Base-by-base conservation (phyloP, 2,113 vertebrate genomes). In the Tyrannus savana region DNA sequence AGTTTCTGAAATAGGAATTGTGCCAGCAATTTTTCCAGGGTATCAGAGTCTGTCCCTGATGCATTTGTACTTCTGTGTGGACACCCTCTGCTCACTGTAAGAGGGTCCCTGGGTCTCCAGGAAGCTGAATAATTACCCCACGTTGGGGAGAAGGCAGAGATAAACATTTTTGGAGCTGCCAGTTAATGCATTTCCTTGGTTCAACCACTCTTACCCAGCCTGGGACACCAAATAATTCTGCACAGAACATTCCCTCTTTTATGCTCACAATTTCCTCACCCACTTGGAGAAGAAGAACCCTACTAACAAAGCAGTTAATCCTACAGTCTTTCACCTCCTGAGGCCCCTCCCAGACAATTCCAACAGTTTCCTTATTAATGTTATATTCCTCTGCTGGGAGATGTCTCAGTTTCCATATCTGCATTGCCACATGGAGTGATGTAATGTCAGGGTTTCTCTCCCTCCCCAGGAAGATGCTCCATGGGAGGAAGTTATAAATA, bases 321-420 rank as follows among this genome's bases (percentile, higher is more conserved):
- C 85, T 86, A 2, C 55, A 78, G 60, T 35, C 52, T 19, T 22
- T 31, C 50, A 52, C 79, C 85, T 90, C 91, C 59, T 0, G 19
- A 87, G 89, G 50, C 52, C 30, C 84, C 59, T 94, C 68, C 76
- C 50, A 90, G 82, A 49, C 72, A 94, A 87, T 92, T 90, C 85
- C 93, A 68, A 44, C 88, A 49, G n/a, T 9, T 14, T 84, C 56
- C 76, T 81, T 49, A 63, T 78, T 81, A 81, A 75, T 71, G 56
- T 55, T 44, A 1, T 2, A 15, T 74, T 60, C 3, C 1, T 72
- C 82, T 94, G 73, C 79, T 90, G 93, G 83, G 92, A 93, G 55
- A 81, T 72, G 24, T 33, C 87, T 95, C 37, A 15, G 72, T 89
- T 96, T 90, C 28, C 75, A 46, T 75, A 78, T 91, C 95, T 95